Evolutionary conservation across 2,113 vertebrate species (phyloP).

Genomic region (Lamprotornis superbus): DNA sequence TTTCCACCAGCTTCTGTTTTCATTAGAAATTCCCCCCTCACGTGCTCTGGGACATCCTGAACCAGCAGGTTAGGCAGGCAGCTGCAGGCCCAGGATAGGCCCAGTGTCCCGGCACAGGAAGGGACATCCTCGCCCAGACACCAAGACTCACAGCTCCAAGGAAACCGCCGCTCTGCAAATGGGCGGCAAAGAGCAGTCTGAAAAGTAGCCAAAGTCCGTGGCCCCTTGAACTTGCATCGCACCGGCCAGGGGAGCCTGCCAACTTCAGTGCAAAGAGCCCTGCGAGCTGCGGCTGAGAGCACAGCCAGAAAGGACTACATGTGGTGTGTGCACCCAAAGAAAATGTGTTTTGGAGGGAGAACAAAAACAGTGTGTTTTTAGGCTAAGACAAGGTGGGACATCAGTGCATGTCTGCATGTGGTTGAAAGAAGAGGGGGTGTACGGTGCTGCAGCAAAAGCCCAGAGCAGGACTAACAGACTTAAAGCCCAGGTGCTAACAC

Average conservation of each 20-base stretch:
- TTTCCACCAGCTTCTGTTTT: background rate
- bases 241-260: background rate
- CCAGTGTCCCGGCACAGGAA: background rate
- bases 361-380: background rate
- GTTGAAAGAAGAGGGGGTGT: background rate
- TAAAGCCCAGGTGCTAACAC: background rate
- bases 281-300: background rate
- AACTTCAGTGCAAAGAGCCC: background rate
- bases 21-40: background rate
- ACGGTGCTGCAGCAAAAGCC: accelerated
- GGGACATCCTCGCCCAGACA: background rate
- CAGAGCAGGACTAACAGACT: background rate
- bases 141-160: background rate
- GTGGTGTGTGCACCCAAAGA: background rate
- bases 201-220: background rate
- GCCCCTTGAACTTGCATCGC: background rate
- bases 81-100: background rate
- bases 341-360: accelerated
- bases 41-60: accelerated
- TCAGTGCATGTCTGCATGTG: too few species aligned
- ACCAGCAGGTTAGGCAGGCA: background rate
- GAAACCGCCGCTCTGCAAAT: background rate
- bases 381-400: background rate
- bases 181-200: background rate
- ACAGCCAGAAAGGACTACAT: background rate